Conservation (phyloP, 2,888 invertebrate species). For the Melanostoma scalare region DNA sequence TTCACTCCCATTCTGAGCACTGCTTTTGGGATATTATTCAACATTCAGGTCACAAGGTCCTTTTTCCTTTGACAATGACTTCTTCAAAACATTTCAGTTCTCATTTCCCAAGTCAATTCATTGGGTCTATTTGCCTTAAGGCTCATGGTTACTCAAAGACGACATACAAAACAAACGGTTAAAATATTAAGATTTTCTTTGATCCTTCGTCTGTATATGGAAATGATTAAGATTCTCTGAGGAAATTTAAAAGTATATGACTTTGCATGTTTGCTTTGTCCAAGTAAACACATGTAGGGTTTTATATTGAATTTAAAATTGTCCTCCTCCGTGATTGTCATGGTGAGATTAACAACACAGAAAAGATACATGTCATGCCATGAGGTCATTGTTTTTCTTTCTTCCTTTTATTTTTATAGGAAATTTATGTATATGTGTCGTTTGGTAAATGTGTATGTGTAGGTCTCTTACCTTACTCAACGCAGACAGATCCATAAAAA, state of each 20-base stretch:
- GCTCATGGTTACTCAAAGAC: conserved; percentile 21
- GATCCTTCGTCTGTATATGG: conserved; percentile 14
- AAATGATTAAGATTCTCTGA: conserved; percentile 26
- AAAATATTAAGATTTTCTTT: conserved; percentile 41
- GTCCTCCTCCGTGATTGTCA: too few relatives aligned
- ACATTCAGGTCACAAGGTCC: conserved; percentile 37
- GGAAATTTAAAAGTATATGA: conserved; percentile 8
- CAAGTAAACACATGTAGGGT: conserved; percentile 3
- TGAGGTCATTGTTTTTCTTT: not conserved
- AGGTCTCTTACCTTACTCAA: too few relatives aligned
- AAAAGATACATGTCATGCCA: not conserved
- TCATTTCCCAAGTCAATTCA: conserved; percentile 39
- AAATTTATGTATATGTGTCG: too few relatives aligned
- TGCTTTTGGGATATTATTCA: conserved; percentile 15
- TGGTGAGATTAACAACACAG: too few relatives aligned
- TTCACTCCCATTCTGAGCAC: conserved; percentile 10
- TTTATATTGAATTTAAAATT: not conserved
- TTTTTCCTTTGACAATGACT: conserved; percentile 25
- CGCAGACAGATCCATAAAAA: not conserved
- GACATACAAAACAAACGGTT: conserved; percentile 13
- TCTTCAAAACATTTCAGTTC: conserved; percentile 14
- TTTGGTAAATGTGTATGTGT: too few relatives aligned
- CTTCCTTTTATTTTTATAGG: too few relatives aligned
- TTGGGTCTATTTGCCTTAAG: conserved; percentile 30
- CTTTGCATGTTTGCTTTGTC: conserved; percentile 4